Conservation (phyloP, 2,888 invertebrate genomes). For the Dynastes hyllus region DNA sequence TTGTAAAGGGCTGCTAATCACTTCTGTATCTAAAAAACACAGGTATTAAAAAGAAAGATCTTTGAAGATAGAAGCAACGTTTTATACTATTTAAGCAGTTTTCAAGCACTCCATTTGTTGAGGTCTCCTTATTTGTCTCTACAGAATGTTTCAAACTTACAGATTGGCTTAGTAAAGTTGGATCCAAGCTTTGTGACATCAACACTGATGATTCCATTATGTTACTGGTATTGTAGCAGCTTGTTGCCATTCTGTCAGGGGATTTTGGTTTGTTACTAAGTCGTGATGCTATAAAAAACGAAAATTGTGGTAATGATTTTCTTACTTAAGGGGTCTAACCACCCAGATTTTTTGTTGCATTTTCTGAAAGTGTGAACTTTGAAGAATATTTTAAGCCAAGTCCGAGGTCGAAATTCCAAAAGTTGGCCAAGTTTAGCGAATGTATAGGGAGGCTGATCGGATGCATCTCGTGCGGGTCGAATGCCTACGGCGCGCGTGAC, state of each 20-base stretch:
- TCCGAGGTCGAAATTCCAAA: no score
- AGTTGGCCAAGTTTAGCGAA: no score
- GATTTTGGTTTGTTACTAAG: slow-evolving; percentile 74
- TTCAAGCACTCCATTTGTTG: slow-evolving; percentile 60
- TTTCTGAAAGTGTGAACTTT: no score
- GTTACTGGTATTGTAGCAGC: slow-evolving; percentile 75
- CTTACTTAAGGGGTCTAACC: not conserved
- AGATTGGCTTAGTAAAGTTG: slow-evolving; percentile 72
- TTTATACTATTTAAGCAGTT: slow-evolving; percentile 64
- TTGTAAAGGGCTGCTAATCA: slow-evolving; percentile 78
- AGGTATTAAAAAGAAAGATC: not conserved
- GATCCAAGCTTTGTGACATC: slow-evolving; percentile 79
- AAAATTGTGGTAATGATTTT: slow-evolving; percentile 15
- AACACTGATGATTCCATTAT: slow-evolving; percentile 66
- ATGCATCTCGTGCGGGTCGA: no score
- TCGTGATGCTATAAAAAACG: slow-evolving; percentile 67
- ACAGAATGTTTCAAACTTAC: slow-evolving; percentile 63
- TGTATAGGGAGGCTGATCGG: no score
- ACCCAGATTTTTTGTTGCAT: no score
- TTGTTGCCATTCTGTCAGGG: slow-evolving; percentile 83
- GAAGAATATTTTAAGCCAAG: no score
- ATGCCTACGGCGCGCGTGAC: no score
- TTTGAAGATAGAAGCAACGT: not conserved
- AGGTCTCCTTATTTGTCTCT: slow-evolving; percentile 50
- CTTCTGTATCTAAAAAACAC: slow-evolving; percentile 62